phyloP scores from a whole-genome alignment of 2,888 invertebrate genomes.

The Agrochola lota region DNA sequence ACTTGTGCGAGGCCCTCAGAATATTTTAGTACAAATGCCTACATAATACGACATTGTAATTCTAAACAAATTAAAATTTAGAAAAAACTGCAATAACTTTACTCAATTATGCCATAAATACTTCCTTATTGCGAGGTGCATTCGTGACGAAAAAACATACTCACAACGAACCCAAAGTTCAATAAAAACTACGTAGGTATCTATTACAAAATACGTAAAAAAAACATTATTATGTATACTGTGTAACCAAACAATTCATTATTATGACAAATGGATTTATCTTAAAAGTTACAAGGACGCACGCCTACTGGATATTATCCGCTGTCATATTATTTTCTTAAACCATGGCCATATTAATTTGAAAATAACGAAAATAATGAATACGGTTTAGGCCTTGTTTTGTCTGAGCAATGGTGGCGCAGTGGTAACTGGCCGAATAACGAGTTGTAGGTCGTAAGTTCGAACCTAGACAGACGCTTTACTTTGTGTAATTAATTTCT shows the following conservation, averaged over 20 bases:
- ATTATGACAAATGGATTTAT: constrained; percentile 39
- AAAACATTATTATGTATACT: constrained; percentile 17
- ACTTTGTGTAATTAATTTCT: too few relatives aligned
- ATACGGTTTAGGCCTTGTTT: too few relatives aligned
- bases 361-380: not conserved
- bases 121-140: constrained; percentile 62
- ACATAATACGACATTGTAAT: not conserved
- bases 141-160: constrained; percentile 41
- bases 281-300: constrained; percentile 31
- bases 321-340: not conserved
- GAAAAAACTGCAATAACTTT: constrained; percentile 46
- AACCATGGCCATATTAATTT: not conserved
- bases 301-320: not conserved
- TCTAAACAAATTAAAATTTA: not conserved
- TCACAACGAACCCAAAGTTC: constrained; percentile 20
- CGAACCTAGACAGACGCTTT: too few relatives aligned
- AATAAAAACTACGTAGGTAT: constrained; percentile 32
- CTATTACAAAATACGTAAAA: constrained; percentile 17
- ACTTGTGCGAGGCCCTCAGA: too few relatives aligned
- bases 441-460: too few relatives aligned
- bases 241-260: constrained; percentile 20
- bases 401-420: too few relatives aligned
- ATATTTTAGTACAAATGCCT: not conserved
- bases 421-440: too few relatives aligned
- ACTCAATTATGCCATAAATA: constrained; percentile 48